phyloP scores from a whole-genome alignment of 2,797 vertebrate genomes.

The Craterocephalus amniculus region DNA sequence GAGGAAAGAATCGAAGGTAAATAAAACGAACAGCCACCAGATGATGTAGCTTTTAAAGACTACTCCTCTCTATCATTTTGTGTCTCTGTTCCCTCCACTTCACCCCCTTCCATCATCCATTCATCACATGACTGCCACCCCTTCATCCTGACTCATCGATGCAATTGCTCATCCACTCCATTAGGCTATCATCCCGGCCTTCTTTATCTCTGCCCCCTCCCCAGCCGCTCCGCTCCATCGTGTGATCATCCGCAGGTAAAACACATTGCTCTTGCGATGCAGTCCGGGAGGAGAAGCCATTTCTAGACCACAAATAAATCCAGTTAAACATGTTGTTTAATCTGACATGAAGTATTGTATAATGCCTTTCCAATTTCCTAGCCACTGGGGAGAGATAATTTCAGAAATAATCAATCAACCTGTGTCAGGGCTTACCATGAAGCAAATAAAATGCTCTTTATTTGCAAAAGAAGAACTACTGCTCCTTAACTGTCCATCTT shows the following conservation, averaged over 20 bases:
- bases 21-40: slow-evolving; percentile 51
- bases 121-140: slow-evolving; percentile 63
- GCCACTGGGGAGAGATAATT: slow-evolving; percentile 44
- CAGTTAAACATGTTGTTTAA: slow-evolving; percentile 48
- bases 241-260: slow-evolving; percentile 39
- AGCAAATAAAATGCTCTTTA: too few relatives aligned
- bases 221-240: slow-evolving; percentile 16
- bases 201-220: slow-evolving; percentile 23
- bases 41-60: slow-evolving; percentile 57
- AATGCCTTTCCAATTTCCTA: slow-evolving; percentile 46
- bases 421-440: too few relatives aligned
- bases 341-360: slow-evolving; percentile 27
- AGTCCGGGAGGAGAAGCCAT: background rate
- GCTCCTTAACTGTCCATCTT: background rate
- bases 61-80: slow-evolving; percentile 53
- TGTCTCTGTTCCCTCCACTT: slow-evolving; percentile 18
- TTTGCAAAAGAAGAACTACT: background rate
- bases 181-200: slow-evolving; percentile 54
- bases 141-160: slow-evolving; percentile 61
- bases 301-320: slow-evolving; percentile 37
- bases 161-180: slow-evolving; percentile 72
- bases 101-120: slow-evolving; percentile 50
- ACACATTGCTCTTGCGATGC: background rate
- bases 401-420: slow-evolving; percentile 56
- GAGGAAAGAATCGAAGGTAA: slow-evolving; percentile 35